Percentiles rank a stretch among this genome's conserved stretches.
Conservation (phyloP, 2,113 vertebrate genomes). For the Hepsetus odoe region DNA sequence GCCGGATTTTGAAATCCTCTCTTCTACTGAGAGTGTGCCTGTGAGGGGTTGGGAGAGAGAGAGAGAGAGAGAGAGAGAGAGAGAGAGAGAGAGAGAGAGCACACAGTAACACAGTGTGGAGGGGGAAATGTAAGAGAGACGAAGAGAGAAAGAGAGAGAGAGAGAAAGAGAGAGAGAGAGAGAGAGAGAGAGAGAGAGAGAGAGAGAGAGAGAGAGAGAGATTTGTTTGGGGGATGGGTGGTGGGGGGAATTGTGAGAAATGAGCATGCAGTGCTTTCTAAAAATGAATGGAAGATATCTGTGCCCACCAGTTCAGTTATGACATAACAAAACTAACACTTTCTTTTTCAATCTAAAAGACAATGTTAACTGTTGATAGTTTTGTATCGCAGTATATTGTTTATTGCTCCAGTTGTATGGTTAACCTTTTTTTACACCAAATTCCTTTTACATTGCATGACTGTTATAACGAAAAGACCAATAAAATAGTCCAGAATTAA, state of each 20-base stretch:
- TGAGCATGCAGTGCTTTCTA: background rate
- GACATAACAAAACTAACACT: background rate
- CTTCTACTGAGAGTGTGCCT: constrained; percentile 54
- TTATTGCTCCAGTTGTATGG: too few relatives aligned
- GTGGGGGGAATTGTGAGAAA: background rate
- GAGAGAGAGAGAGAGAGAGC: constrained; percentile 20
- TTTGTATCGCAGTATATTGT: background rate
- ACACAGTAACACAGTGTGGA: too few relatives aligned
- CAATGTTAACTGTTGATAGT: background rate
- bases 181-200: constrained; percentile 27
- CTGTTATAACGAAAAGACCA: background rate
- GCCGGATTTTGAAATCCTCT: constrained; percentile 62
- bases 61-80: constrained; percentile 32
- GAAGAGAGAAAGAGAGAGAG: constrained; percentile 41
- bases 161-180: constrained; percentile 2
- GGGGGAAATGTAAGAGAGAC: constrained; percentile 30
- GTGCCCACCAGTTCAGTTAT: background rate
- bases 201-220: constrained; percentile 36
- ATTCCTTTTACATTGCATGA: background rate
- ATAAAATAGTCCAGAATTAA: background rate
- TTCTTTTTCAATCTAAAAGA: background rate
- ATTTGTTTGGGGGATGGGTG: background rate
- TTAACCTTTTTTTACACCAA: background rate
- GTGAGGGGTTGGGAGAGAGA: constrained; percentile 44
- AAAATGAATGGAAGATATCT: constrained; percentile 28